phyloP scores from a whole-genome alignment of 2,113 vertebrate species.

The Otus sunia region DNA sequence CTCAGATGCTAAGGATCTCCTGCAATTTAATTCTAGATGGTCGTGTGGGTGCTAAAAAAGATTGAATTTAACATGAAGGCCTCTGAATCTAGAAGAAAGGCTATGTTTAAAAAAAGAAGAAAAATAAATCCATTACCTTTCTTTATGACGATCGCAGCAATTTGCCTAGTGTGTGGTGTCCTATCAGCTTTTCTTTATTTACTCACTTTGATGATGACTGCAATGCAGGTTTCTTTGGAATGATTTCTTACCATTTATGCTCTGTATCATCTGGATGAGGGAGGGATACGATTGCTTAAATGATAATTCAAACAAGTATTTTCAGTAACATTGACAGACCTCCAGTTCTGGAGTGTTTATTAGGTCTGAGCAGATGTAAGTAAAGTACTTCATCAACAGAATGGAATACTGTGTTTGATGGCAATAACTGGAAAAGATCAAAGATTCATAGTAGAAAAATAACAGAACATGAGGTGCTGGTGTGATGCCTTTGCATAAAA shows the following conservation, averaged over 20 bases:
- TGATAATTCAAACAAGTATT: neutral
- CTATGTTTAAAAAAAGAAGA: neutral
- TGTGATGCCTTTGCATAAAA: neutral
- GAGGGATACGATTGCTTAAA: neutral
- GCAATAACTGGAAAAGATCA: neutral
- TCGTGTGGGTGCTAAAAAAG: constrained; percentile 38
- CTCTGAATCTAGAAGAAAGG: constrained; percentile 17
- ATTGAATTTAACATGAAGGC: constrained; percentile 33
- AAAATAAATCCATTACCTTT: neutral
- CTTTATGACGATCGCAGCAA: neutral
- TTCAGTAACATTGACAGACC: neutral
- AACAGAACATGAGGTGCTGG: neutral
- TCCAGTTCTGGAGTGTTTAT: constrained; percentile 13
- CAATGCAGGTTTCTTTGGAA: constrained; percentile 26
- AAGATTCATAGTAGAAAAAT: neutral
- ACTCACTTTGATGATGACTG: neutral
- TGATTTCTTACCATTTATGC: neutral
- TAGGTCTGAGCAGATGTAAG: constrained; percentile 16
- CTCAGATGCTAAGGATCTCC: constrained; percentile 16
- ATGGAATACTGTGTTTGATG: neutral
- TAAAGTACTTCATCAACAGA: constrained; percentile 6
- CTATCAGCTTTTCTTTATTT: neutral
- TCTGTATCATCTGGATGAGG: constrained; percentile 11
- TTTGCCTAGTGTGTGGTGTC: neutral
- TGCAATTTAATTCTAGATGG: constrained; percentile 48